Conservation (phyloP, 2,888 invertebrate genomes). For the Alviniconcha strummeri region DNA sequence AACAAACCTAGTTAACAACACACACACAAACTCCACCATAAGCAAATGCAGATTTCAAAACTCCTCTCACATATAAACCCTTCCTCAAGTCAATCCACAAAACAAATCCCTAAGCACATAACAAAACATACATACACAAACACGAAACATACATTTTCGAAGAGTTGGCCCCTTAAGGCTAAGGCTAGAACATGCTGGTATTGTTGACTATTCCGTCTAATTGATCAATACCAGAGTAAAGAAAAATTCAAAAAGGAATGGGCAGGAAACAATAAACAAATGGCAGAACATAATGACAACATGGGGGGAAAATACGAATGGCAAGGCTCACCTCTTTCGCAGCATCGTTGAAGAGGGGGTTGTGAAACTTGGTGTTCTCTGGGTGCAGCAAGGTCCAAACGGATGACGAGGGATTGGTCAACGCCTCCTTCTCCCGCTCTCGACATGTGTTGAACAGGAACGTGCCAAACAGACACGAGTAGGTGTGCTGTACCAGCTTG, state of each 20-base stretch:
- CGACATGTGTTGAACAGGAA: slow-evolving; percentile 88
- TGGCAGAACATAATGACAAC: too few species aligned
- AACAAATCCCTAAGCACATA: background rate
- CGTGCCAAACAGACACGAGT: slow-evolving; percentile 97
- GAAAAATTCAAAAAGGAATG: too few species aligned
- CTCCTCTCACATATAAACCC: background rate
- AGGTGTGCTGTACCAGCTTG: slow-evolving; percentile 94
- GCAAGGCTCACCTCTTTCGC: slow-evolving; percentile 2
- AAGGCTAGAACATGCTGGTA: too few species aligned
- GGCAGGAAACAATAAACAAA: too few species aligned
- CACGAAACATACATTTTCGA: background rate
- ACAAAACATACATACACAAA: background rate
- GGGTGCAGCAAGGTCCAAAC: slow-evolving; percentile 90
- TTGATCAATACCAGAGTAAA: too few species aligned
- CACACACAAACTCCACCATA: background rate
- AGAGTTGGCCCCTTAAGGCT: too few species aligned
- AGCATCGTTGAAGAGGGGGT: slow-evolving; percentile 83
- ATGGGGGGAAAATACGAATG: too few species aligned
- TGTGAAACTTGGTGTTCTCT: slow-evolving; percentile 82
- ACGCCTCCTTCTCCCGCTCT: slow-evolving; percentile 59
- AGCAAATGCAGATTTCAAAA: background rate
- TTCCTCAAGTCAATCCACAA: background rate
- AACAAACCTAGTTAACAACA: too few species aligned
- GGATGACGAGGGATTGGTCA: slow-evolving; percentile 78
- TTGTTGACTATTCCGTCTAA: too few species aligned